Conservation (phyloP, 2,113 vertebrate genomes). For the Engystomops pustulosus region DNA sequence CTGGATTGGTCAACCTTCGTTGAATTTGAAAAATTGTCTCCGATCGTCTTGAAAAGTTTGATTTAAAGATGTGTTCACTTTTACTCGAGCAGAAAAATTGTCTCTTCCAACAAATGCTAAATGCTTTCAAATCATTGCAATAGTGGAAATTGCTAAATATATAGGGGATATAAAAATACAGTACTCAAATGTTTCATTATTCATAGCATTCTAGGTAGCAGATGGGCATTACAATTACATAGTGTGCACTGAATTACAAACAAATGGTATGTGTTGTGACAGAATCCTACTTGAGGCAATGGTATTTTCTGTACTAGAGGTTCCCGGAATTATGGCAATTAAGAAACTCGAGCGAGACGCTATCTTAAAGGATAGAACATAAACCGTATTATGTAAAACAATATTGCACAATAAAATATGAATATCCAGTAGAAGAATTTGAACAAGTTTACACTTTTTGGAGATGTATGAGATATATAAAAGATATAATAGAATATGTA, state of each 20-base stretch:
- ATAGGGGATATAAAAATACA: constrained; percentile 15
- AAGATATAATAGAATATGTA: too few relatives aligned
- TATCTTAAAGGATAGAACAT: background rate
- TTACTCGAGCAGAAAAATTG: constrained; percentile 27
- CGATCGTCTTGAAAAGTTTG: constrained; percentile 28
- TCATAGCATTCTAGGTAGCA: constrained; percentile 13
- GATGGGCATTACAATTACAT: constrained; percentile 20
- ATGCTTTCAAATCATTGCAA: background rate
- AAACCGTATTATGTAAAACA: background rate
- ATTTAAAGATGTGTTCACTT: constrained; percentile 25
- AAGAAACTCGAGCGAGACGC: background rate
- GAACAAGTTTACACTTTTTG: too few relatives aligned
- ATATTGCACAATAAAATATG: background rate
- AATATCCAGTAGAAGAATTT: background rate
- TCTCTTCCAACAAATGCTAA: background rate
- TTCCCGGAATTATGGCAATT: background rate
- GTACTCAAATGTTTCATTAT: background rate
- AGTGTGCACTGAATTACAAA: constrained; percentile 18
- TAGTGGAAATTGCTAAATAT: constrained; percentile 8
- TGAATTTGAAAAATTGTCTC: constrained; percentile 37
- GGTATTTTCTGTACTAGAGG: background rate
- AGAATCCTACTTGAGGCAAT: background rate
- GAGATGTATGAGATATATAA: too few relatives aligned
- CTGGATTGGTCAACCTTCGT: constrained; percentile 35
- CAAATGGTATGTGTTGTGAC: background rate